Evolutionary conservation across 2,888 invertebrate species (phyloP).

Genomic region (Cacoxenus indagator): DNA sequence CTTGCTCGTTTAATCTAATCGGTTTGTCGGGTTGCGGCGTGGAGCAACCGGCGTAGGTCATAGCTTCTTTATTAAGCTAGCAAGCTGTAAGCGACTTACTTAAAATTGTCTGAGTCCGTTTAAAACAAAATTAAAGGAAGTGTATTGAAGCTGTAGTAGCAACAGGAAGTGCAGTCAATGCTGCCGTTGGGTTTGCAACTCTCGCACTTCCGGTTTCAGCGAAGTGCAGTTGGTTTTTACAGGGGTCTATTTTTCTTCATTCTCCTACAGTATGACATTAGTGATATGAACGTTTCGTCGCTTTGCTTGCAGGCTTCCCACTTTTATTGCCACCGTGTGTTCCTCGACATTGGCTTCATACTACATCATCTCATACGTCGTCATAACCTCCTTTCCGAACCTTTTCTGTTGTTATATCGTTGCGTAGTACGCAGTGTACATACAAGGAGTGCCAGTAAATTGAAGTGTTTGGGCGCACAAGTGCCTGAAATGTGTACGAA

Average conservation of each 20-base stretch:
- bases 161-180: slow-evolving; percentile 26
- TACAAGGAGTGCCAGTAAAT: too few relatives aligned
- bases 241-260: background rate
- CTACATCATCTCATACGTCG: background rate
- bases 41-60: background rate
- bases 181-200: background rate
- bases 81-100: slow-evolving; percentile 40
- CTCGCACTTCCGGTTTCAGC: background rate
- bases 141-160: slow-evolving; percentile 34
- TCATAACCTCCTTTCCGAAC: background rate
- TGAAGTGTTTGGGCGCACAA: slow-evolving; percentile 61
- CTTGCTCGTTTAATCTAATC: slow-evolving; percentile 22
- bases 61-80: background rate
- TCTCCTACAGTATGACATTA: too few relatives aligned
- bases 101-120: slow-evolving; percentile 53
- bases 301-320: slow-evolving; percentile 33
- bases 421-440: slow-evolving; percentile 11
- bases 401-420: background rate
- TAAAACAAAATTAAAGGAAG: slow-evolving; percentile 60
- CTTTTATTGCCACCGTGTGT: too few relatives aligned
- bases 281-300: too few relatives aligned
- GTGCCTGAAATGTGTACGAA: slow-evolving; percentile 60
- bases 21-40: background rate
- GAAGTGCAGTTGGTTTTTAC: background rate
- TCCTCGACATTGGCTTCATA: slow-evolving; percentile 1